phyloP scores from a whole-genome alignment of 2,113 vertebrate species.

The Macaca mulatta region DNA sequence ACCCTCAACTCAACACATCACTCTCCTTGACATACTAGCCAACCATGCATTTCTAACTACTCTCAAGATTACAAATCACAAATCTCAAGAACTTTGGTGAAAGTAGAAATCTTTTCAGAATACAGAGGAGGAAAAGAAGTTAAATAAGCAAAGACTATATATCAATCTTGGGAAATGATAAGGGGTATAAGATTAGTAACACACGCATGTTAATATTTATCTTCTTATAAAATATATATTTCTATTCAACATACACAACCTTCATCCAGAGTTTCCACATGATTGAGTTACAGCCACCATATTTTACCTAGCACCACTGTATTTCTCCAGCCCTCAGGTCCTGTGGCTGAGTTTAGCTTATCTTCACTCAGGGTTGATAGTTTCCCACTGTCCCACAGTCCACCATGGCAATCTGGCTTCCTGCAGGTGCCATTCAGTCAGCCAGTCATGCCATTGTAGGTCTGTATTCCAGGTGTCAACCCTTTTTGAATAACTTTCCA shows the following conservation, averaged over 20 bases:
- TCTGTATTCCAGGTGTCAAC: background rate
- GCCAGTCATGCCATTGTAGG: no score
- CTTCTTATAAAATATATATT: background rate
- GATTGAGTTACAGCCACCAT: background rate
- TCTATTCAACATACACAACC: background rate
- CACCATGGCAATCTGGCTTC: background rate
- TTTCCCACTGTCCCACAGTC: background rate
- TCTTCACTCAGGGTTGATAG: background rate
- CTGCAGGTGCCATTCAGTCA: background rate
- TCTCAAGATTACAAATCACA: background rate
- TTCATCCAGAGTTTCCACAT: background rate
- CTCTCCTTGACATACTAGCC: background rate
- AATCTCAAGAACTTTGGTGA: background rate
- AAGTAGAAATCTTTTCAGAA: background rate
- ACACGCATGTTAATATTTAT: background rate
- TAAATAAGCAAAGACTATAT: background rate
- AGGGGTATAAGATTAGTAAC: background rate
- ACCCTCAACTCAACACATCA: background rate
- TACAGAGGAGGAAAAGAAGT: background rate
- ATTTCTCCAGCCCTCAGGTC: background rate
- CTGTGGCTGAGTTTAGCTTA: background rate
- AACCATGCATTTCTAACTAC: background rate
- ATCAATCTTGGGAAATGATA: background rate
- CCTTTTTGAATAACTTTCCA: background rate
- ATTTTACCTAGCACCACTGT: background rate